A percentile compares a stretch with the other conserved stretches of the same genome.
Conservation (phyloP, 2,888 invertebrate genomes). For the Lepidochrysops patricia region DNA sequence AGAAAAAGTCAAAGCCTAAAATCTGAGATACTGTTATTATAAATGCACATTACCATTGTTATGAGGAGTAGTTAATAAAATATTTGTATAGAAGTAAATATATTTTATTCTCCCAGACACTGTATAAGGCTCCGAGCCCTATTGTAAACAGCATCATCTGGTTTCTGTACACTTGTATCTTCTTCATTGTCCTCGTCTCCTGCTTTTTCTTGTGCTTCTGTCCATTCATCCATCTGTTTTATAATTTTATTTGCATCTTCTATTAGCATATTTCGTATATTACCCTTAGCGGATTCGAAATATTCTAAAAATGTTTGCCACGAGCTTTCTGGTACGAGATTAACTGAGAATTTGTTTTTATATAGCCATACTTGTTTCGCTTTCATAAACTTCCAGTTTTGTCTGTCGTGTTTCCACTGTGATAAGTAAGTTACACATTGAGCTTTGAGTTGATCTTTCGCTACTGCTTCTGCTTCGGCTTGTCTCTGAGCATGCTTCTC, state of each 20-base stretch:
- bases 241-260: constrained; percentile 79
- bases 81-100: constrained; percentile 31
- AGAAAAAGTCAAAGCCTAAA: constrained; percentile 52
- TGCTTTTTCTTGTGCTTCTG: constrained; percentile 43
- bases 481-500: constrained; percentile 75
- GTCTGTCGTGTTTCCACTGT: constrained; percentile 81
- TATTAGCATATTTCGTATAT: constrained; percentile 75
- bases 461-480: constrained; percentile 67
- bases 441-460: constrained; percentile 71
- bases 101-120: constrained; percentile 71
- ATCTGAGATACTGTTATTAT: constrained; percentile 16
- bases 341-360: constrained; percentile 78
- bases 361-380: constrained; percentile 84
- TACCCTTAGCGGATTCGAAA: constrained; percentile 80
- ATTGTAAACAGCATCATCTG: constrained; percentile 63
- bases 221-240: constrained; percentile 74
- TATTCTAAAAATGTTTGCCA: constrained; percentile 82
- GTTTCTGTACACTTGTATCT: constrained; percentile 41
- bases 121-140: constrained; percentile 80
- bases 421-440: constrained; percentile 80
- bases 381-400: constrained; percentile 88
- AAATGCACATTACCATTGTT: constrained; percentile 3
- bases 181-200: constrained; percentile 34
- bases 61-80: constrained; percentile 16
- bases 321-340: constrained; percentile 73